Conservation (phyloP, 2,113 vertebrate species). For the Pseudorhombus dupliciocellatus region DNA sequence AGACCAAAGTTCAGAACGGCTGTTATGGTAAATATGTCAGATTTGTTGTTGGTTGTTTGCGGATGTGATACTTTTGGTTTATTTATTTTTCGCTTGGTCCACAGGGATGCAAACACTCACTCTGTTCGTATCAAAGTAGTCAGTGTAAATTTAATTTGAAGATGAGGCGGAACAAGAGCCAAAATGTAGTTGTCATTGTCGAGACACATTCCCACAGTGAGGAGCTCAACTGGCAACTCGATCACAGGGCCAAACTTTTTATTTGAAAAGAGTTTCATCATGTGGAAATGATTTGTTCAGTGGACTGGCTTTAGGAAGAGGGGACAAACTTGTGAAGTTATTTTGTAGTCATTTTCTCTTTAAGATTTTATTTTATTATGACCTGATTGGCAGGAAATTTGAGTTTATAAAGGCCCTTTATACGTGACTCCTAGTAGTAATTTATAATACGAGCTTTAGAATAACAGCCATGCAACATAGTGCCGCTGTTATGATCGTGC, state of each 20-base stretch:
- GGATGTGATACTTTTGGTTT: slow-evolving; percentile 75
- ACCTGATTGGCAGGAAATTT: background rate
- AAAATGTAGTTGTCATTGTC: slow-evolving; percentile 74
- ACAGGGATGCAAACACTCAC: slow-evolving; percentile 78
- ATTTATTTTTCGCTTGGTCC: slow-evolving; percentile 76
- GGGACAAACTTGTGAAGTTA: slow-evolving; percentile 27
- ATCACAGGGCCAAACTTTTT: slow-evolving; percentile 38
- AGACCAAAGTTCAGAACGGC: slow-evolving; percentile 76
- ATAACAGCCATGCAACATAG: background rate
- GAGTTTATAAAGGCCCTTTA: background rate
- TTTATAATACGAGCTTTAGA: background rate
- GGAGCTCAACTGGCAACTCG: slow-evolving; percentile 52
- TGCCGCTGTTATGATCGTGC: background rate
- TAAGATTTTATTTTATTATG: background rate
- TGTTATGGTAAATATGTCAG: slow-evolving; percentile 82
- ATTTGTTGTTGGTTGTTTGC: slow-evolving; percentile 77
- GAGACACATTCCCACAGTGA: slow-evolving; percentile 66
- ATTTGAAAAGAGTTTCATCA: slow-evolving; percentile 63
- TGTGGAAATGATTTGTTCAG: slow-evolving; percentile 49
- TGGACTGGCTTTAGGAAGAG: slow-evolving; percentile 42
- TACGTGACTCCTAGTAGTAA: too few species aligned
- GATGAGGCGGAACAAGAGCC: slow-evolving; percentile 75
- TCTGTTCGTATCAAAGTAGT: slow-evolving; percentile 77
- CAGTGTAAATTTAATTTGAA: slow-evolving; percentile 76
- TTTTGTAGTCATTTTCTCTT: background rate